Percentiles rank a stretch among this genome's conserved stretches.
Evolutionary conservation across 2,113 vertebrate genomes (phyloP).

Genomic region (Hiodon alosoides): DNA sequence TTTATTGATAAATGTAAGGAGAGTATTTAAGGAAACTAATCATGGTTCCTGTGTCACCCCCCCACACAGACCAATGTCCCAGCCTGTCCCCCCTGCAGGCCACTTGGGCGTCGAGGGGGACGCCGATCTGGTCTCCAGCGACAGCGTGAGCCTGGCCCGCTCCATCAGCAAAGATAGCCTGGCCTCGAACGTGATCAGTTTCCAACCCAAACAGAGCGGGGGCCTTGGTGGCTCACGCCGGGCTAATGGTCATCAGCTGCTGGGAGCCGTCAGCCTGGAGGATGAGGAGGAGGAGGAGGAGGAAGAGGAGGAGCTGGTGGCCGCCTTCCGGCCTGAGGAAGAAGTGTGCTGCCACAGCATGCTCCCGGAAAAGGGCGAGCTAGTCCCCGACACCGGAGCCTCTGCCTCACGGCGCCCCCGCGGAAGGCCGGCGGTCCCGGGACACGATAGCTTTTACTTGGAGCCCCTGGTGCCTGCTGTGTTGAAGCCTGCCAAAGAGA

Average conservation of each 20-base stretch:
- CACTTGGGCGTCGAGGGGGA: conserved; percentile 69
- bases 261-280: conserved; percentile 73
- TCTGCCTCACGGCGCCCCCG: conserved; percentile 40
- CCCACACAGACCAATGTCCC: conserved; percentile 73
- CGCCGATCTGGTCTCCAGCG: conserved; percentile 65
- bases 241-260: conserved; percentile 63
- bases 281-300: conserved; percentile 76
- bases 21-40: too few species aligned
- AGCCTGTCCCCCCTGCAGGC: conserved; percentile 71
- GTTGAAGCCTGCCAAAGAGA: conserved; percentile 85
- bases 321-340: conserved; percentile 66
- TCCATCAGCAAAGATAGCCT: conserved; percentile 95
- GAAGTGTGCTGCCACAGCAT: conserved; percentile 18
- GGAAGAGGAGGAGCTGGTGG: conserved; percentile 84
- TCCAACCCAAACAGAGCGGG: conserved; percentile 77
- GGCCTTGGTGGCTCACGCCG: conserved; percentile 46
- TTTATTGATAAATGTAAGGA: too few species aligned
- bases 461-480: conserved; percentile 86
- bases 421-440: conserved; percentile 42
- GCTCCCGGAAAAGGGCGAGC: conserved; percentile 46
- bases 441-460: conserved; percentile 72
- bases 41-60: conserved; percentile 10
- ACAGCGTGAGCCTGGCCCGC: conserved; percentile 76
- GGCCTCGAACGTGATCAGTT: conserved; percentile 75
- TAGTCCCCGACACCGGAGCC: conserved; percentile 48